A percentile compares a stretch with the other conserved stretches of the same genome.
Evolutionary conservation across 2,797 vertebrate species (phyloP).

Genomic region (Enteromius argenteus): DNA sequence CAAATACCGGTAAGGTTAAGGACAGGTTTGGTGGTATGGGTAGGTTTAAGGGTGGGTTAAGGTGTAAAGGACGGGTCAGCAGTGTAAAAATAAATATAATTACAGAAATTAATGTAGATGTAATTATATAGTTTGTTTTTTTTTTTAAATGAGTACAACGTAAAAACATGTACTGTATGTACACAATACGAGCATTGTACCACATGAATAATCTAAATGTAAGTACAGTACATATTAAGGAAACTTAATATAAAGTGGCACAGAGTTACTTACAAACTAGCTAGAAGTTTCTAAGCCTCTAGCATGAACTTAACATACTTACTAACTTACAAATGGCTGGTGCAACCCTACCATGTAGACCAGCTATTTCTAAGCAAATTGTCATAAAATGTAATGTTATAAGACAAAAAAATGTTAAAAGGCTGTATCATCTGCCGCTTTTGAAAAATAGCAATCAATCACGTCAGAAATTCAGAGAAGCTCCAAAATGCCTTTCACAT

Average conservation of each 20-base stretch:
- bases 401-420: constrained; percentile 6
- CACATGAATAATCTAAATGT: no score
- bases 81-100: no score
- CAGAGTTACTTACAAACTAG: background rate
- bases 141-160: no score
- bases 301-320: background rate
- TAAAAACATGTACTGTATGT: no score
- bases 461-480: constrained; percentile 24
- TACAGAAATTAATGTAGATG: no score
- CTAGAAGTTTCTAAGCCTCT: background rate
- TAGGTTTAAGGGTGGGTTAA: no score
- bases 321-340: background rate
- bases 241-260: no score
- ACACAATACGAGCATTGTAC: no score
- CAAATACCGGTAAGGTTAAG: background rate
- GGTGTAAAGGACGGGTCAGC: no score
- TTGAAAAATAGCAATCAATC: constrained; percentile 13
- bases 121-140: no score
- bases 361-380: background rate
- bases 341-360: background rate
- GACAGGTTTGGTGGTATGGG: no score
- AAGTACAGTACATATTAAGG: no score
- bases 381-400: background rate
- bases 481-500: constrained; percentile 48
- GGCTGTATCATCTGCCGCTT: background rate